Evolutionary conservation across 2,797 vertebrate species (phyloP).

Genomic region (Enteromius viviparus): DNA sequence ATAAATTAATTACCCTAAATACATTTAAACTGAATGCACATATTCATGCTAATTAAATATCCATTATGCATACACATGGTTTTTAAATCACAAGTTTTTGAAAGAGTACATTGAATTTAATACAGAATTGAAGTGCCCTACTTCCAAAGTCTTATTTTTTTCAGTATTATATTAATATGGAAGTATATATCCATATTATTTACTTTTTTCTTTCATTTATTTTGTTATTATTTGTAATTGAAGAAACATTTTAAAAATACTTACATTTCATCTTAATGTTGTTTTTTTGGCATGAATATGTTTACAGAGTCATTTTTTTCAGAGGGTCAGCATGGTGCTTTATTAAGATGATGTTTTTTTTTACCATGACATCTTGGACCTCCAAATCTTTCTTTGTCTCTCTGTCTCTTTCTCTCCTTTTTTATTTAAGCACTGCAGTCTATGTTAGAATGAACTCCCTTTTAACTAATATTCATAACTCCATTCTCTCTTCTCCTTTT

Average conservation of each 20-base stretch:
- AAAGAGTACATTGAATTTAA: neutral
- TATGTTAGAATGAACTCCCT: neutral
- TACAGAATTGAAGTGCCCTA: neutral
- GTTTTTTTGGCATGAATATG: neutral
- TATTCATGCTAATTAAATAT: neutral
- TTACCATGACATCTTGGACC: slow-evolving; percentile 18
- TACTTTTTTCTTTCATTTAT: too few species aligned
- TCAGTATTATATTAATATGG: neutral
- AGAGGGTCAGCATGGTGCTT: slow-evolving; percentile 5
- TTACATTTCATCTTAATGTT: neutral
- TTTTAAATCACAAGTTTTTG: neutral
- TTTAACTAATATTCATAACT: slow-evolving; percentile 16
- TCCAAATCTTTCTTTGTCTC: neutral
- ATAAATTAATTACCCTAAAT: neutral
- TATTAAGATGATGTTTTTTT: neutral
- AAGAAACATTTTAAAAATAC: neutral
- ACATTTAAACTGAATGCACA: neutral
- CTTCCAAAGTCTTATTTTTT: slow-evolving; percentile 3
- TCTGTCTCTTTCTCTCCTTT: neutral
- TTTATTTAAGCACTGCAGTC: slow-evolving; percentile 11
- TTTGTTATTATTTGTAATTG: neutral
- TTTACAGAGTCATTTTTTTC: slow-evolving; percentile 20
- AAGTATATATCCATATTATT: neutral
- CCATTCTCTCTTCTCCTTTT: slow-evolving; percentile 22
- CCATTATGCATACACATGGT: too few species aligned